These are phyloP conservation scores for Chloroceryle amazona DNA, from an alignment of 2,797 vertebrate genomes.

Conservation along the genomic window DNA sequence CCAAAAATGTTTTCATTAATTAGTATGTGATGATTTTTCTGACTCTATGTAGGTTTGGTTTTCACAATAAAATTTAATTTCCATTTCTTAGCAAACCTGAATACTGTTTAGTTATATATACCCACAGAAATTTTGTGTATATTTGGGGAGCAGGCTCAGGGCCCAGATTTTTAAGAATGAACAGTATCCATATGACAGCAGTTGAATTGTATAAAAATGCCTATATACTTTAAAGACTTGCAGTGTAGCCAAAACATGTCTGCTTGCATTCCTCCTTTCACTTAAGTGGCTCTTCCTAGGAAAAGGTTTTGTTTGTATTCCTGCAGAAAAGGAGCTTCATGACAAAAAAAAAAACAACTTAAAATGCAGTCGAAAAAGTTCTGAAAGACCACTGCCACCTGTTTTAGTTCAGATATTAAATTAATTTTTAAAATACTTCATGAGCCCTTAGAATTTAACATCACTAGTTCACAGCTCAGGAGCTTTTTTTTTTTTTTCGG, in stretches of 20 bases:
- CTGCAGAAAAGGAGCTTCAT: conserved; percentile 40
- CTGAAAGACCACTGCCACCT: conserved; percentile 25
- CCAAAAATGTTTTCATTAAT: conserved; percentile 1
- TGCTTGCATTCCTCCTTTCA: conserved; percentile 77
- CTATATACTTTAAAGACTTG: conserved; percentile 64
- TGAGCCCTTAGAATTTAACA: conserved; percentile 44
- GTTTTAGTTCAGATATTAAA: conserved; percentile 54
- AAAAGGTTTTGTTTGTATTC: conserved; percentile 78
- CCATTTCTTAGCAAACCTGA: neutral
- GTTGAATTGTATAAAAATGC: conserved; percentile 54
- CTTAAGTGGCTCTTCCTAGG: conserved; percentile 73
- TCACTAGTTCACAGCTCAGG: neutral
- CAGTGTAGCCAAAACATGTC: conserved; percentile 74
- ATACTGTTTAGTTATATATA: neutral
- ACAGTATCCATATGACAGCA: conserved; percentile 5
- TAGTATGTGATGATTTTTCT: neutral
- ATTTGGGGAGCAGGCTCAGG: neutral
- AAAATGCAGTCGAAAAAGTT: conserved; percentile 31
- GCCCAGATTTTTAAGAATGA: conserved; percentile 29
- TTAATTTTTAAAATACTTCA: conserved; percentile 38
- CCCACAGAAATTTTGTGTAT: neutral
- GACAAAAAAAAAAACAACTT: neutral
- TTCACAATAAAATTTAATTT: neutral
- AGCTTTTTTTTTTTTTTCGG: neutral
- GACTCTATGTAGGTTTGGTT: neutral